Base-by-base conservation (phyloP, 1,140 invertebrate genomes). In the Bombus fervidus region DNA sequence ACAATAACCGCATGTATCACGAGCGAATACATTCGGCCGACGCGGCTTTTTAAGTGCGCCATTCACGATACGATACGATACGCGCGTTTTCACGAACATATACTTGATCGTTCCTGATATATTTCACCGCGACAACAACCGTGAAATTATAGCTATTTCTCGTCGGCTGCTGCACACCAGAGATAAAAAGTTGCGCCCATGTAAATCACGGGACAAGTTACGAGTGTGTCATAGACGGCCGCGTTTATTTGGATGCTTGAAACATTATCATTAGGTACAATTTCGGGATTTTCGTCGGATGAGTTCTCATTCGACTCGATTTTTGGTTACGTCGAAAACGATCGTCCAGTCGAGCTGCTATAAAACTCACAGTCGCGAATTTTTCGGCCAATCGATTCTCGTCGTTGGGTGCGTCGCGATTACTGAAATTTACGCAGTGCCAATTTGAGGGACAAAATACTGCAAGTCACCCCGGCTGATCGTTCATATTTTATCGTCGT, bases 1-100 rank as follows among this genome's bases (percentile, higher is more conserved):
- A 85, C 76, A 73, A 80, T 85, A 85, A 85, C 77, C 68, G n/a
- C 41, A 53, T n/a, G 83, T 73, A 64, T 53, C 76, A 47, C 43
- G 71, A 75, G 47, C 53, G 71, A 66, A 59, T 34, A 47, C 57
- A 41, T 12, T 43, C 25, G 71, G 10, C 10, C 34, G n/a, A 31
- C 43, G 59, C 31, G 71, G 71, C 74, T 71, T 68, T 84, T 79
- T 12, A 69, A 84, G 83, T 62, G 25, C 59, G 64, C 81, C 53
- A 83, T 83, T 83, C 74, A 34, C 43, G 43, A 22, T 22, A 9
- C 22, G 41, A 59, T 18, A n/a, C 31, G 31, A 37, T 22, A 22
- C 41, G 72, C 25, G 22, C 9, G 31, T 41, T 57, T 62, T 22
- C 62, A 43, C 28, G 31, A 39, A 41, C 64, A 18, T 53, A 34